Evolutionary conservation across 1,140 invertebrate species (phyloP), one percentile per base, ranked within the genome.

Genomic region (Drosophila neocordata): DNA sequence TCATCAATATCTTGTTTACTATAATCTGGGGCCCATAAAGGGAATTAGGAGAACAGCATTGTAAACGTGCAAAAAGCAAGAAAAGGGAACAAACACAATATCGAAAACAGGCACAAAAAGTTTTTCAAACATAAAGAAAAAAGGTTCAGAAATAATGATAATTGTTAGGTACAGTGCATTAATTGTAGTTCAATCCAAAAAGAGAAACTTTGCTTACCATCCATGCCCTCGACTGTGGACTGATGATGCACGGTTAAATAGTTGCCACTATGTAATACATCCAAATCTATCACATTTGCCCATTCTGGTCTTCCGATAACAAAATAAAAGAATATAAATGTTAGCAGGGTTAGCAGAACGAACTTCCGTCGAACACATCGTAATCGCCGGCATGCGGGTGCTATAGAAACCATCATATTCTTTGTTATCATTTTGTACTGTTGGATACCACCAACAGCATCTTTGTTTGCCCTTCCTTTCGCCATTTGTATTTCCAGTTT

Each of bases 161-260:
- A 52, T 7, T 1, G 3, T 24, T 24, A 24, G 8, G 59, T 0
- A 37, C 20, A 52, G 31, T 20, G 18, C n/a, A 58, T n/a, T 15
- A 53, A 59, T 34, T 9, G 37, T 2, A n/a, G n/a, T n/a, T n/a
- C n/a, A n/a, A n/a, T n/a, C n/a, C n/a, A n/a, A n/a, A n/a, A n/a
- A n/a, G n/a, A n/a, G n/a, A n/a, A n/a, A 24, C 22, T 24, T 24
- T 3, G 66, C 73, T 62, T 67, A 91, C 90, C 90, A 77, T 89
- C 90, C 82, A 85, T 88, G 38, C 84, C 87, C 35, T 77, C 57
- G 4, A 85, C 84, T 48, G 73, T 79, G 13, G 90, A 91, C 20
- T 81, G 70, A 72, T 90, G 84, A 22, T 75, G 72, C 2, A 90
- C 89, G 2, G 69, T 56, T 1, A 83, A 20, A 7, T 65, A 66